These are phyloP conservation scores for Myrmophylax atrothorax DNA, from an alignment of 2,113 vertebrate species.

Conservation along the genomic window DNA sequence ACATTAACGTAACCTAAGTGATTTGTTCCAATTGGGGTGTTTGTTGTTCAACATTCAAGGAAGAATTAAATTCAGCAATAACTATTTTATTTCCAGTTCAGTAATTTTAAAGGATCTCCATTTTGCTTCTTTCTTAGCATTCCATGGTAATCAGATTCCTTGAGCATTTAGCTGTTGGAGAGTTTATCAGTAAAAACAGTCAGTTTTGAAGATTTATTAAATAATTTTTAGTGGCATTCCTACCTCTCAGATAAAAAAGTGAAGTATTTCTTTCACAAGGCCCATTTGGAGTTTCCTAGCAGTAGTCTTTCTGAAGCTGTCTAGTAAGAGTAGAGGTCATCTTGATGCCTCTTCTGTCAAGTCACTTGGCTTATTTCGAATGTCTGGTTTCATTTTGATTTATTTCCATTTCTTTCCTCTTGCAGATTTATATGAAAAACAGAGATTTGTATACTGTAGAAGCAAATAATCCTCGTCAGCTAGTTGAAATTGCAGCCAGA, in stretches of 20 bases:
- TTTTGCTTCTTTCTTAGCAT: neutral
- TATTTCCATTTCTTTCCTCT: neutral
- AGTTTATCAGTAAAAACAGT: neutral
- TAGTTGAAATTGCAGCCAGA: conserved; percentile 91
- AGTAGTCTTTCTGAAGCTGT: neutral
- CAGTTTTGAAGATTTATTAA: neutral
- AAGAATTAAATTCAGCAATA: neutral
- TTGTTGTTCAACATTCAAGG: neutral
- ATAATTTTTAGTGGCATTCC: neutral
- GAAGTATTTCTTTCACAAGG: neutral
- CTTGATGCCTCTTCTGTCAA: neutral
- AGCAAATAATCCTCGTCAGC: conserved; percentile 89
- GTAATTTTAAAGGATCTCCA: neutral
- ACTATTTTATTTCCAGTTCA: neutral
- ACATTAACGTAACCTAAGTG: neutral
- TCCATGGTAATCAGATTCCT: neutral
- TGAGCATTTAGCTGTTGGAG: neutral
- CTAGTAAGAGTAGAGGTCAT: neutral
- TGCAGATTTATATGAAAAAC: conserved; percentile 88
- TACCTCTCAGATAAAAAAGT: neutral
- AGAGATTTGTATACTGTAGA: conserved; percentile 86
- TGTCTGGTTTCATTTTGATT: neutral
- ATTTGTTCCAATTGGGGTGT: neutral
- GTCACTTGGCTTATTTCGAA: neutral
- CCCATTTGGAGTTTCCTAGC: neutral